Evolutionary conservation across 1,140 invertebrate genomes (phyloP).

Genomic region (Sycophila sp.): DNA sequence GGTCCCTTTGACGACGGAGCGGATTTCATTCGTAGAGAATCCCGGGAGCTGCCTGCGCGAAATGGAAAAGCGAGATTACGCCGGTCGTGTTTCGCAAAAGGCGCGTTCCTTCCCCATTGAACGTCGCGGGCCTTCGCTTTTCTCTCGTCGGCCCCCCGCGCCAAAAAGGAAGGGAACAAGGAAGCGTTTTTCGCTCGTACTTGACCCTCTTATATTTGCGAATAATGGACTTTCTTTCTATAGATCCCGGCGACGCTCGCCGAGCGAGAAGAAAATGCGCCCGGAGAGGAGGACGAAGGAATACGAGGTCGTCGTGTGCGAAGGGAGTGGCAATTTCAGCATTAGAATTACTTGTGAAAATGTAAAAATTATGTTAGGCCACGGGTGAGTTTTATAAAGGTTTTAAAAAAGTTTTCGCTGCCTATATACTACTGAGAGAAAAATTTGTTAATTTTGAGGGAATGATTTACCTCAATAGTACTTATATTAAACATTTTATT

Average conservation of each 20-base stretch:
- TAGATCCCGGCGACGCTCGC: too few species aligned
- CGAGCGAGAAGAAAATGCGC: too few species aligned
- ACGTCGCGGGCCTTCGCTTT: not conserved
- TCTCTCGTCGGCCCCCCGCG: not conserved
- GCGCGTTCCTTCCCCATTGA: not conserved
- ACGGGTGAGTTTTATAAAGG: too few species aligned
- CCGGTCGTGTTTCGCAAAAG: not conserved
- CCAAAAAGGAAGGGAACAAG: slow-evolving; percentile 4
- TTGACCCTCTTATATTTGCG: slow-evolving; percentile 24
- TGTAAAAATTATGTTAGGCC: too few species aligned
- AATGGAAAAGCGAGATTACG: slow-evolving; percentile 32
- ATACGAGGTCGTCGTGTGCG: too few species aligned
- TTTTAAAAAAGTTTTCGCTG: too few species aligned
- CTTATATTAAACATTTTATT: too few species aligned
- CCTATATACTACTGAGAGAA: too few species aligned
- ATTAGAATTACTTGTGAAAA: not conserved
- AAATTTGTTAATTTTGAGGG: too few species aligned
- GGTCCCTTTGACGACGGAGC: not conserved
- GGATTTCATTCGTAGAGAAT: not conserved
- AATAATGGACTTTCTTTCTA: slow-evolving; percentile 21
- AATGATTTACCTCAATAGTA: too few species aligned
- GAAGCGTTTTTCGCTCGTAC: slow-evolving; percentile 2
- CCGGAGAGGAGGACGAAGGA: too few species aligned
- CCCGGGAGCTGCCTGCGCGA: not conserved
- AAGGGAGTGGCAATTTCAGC: too few species aligned